Evolutionary conservation across 1,140 invertebrate species (phyloP).

Genomic region (Orchesella cincta): DNA sequence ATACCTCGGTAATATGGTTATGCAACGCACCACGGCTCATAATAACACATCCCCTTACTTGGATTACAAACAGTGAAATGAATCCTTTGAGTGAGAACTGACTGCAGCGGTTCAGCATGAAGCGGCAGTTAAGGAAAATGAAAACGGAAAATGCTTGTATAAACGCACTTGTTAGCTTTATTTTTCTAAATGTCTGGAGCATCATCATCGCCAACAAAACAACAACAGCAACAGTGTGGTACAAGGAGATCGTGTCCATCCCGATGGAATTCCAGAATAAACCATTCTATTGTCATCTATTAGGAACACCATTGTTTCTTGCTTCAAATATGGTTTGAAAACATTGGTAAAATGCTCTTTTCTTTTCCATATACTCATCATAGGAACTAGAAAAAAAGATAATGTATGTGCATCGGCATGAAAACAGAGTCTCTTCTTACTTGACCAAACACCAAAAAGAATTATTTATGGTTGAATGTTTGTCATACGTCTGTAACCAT

Average conservation of each 20-base stretch:
- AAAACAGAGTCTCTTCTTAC: background rate
- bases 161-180: too few relatives aligned
- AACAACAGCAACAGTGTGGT: too few relatives aligned
- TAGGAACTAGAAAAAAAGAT: too few relatives aligned
- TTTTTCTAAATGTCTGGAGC: too few relatives aligned
- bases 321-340: slow-evolving; percentile 16
- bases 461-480: slow-evolving; percentile 17
- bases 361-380: background rate
- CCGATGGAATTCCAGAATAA: slow-evolving; percentile 21
- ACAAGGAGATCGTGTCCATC: too few relatives aligned
- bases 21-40: too few relatives aligned
- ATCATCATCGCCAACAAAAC: too few relatives aligned
- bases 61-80: too few relatives aligned
- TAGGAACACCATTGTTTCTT: slow-evolving; percentile 13
- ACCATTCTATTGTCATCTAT: slow-evolving; percentile 7
- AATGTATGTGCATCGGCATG: background rate
- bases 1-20: too few relatives aligned
- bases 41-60: too few relatives aligned
- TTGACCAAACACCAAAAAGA: slow-evolving; percentile 22
- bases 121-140: background rate
- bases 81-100: too few relatives aligned
- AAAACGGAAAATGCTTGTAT: background rate
- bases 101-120: too few relatives aligned
- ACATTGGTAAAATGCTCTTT: background rate
- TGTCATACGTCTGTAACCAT: slow-evolving; percentile 9